Evolutionary conservation across 2,113 vertebrate species (phyloP).

Genomic region (Microtus montanus): DNA sequence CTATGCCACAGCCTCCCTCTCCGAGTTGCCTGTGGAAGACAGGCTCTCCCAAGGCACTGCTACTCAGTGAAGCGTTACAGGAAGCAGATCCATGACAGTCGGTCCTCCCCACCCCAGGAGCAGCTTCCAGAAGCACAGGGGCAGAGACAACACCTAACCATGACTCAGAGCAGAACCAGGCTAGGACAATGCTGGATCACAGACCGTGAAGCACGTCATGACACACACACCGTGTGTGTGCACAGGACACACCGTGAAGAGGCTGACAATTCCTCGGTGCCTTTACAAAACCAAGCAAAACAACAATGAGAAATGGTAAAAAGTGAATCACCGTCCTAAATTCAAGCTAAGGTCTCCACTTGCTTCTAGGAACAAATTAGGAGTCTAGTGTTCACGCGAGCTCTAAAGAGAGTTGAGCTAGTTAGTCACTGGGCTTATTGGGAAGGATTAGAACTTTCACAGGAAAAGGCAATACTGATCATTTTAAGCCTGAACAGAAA

Average conservation of each 20-base stretch:
- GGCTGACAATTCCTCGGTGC: neutral
- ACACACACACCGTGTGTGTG: neutral
- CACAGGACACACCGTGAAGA: neutral
- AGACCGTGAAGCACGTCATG: neutral
- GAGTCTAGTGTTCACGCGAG: neutral
- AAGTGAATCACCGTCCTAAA: conserved; percentile 6
- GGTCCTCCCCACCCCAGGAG: neutral
- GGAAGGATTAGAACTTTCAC: neutral
- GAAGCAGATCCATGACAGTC: neutral
- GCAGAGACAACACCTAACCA: neutral
- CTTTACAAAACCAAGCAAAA: conserved; percentile 38
- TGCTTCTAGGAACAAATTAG: conserved; percentile 46
- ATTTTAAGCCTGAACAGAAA: conserved; percentile 40
- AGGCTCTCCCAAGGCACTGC: neutral
- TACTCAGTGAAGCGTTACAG: neutral
- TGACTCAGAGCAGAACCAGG: neutral
- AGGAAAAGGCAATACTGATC: conserved; percentile 45
- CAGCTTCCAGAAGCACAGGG: neutral
- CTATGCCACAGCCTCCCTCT: neutral
- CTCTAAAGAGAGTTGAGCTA: neutral
- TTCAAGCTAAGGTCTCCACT: conserved; percentile 23
- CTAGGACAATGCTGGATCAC: neutral
- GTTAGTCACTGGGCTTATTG: neutral
- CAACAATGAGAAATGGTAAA: neutral
- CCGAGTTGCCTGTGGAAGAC: neutral